phyloP scores from a whole-genome alignment of 2,888 invertebrate species.

The Melinaea marsaeus region DNA sequence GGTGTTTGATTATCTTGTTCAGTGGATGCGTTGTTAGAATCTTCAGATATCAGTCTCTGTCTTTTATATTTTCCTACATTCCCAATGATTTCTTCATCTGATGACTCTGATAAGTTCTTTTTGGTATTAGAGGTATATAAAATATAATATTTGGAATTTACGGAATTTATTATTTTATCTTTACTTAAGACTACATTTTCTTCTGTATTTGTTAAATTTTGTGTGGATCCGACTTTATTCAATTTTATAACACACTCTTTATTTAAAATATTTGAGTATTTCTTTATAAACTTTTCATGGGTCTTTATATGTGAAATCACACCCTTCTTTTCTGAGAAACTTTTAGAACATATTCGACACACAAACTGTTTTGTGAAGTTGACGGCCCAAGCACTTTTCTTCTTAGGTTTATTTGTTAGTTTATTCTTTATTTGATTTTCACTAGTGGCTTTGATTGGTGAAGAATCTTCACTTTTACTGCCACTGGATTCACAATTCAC shows the following conservation, averaged over 20 bases:
- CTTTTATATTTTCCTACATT: slow-evolving; percentile 34
- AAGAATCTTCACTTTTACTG: background rate
- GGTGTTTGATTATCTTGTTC: background rate
- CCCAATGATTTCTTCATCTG: slow-evolving; percentile 35
- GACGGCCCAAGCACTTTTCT: slow-evolving; percentile 34
- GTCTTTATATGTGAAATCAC: slow-evolving; percentile 35
- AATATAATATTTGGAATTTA: slow-evolving; percentile 42
- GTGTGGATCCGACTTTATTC: slow-evolving; percentile 46
- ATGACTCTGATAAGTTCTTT: slow-evolving; percentile 32
- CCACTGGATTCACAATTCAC: background rate
- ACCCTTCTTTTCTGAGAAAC: slow-evolving; percentile 28
- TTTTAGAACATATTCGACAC: slow-evolving; percentile 45
- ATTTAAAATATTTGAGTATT: slow-evolving; percentile 41
- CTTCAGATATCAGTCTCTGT: slow-evolving; percentile 39
- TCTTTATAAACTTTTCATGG: slow-evolving; percentile 37
- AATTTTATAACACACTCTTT: slow-evolving; percentile 46
- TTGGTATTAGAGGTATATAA: slow-evolving; percentile 39
- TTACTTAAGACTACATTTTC: slow-evolving; percentile 46
- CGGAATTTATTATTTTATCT: slow-evolving; percentile 46
- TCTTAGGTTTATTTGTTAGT: slow-evolving; percentile 5
- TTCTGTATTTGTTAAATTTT: slow-evolving; percentile 48
- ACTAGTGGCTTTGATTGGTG: background rate
- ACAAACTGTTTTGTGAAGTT: slow-evolving; percentile 41
- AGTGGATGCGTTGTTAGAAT: slow-evolving; percentile 23
- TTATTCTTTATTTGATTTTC: background rate